Conservation (phyloP, 2,888 invertebrate genomes). For the Branchinecta sandiegonensis region DNA sequence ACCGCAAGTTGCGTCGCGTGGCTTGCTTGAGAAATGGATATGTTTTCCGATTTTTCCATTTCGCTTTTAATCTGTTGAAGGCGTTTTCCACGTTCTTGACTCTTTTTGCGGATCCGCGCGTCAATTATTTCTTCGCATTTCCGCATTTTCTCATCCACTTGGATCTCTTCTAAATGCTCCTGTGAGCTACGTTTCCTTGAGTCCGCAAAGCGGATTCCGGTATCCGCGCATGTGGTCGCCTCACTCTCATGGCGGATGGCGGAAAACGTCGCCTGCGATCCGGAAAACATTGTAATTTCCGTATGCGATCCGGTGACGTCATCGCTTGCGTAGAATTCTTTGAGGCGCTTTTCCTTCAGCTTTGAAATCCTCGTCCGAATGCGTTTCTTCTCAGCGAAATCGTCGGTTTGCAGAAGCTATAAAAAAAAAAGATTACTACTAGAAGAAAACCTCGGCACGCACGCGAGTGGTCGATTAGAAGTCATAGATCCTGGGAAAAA, state of each 20-base stretch:
- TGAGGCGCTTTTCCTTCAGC: constrained; percentile 60
- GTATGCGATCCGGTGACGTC: constrained; percentile 32
- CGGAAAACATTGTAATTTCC: not conserved
- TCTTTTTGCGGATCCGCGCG: constrained; percentile 24
- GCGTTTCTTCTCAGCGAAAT: constrained; percentile 69
- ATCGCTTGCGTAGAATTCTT: constrained; percentile 51
- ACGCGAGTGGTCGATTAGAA: not conserved
- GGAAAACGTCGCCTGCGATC: constrained; percentile 21
- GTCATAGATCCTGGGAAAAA: not conserved
- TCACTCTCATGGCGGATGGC: constrained; percentile 24
- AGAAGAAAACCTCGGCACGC: not conserved
- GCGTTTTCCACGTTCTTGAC: constrained; percentile 23
- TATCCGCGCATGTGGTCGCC: constrained; percentile 23
- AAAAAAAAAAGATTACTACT: constrained; percentile 29
- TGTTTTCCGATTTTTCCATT: constrained; percentile 18
- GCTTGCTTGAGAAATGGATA: not conserved
- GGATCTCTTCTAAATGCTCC: not conserved
- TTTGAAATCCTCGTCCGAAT: constrained; percentile 72
- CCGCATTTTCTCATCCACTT: constrained; percentile 12
- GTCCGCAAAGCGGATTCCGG: not conserved
- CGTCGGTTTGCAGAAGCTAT: constrained; percentile 76
- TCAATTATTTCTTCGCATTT: constrained; percentile 24
- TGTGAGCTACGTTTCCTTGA: constrained; percentile 7
- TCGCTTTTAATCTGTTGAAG: constrained; percentile 25
- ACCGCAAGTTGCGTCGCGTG: not conserved